phyloP scores from a whole-genome alignment of 2,797 vertebrate species.

The Hapalemur alaotrensis region DNA sequence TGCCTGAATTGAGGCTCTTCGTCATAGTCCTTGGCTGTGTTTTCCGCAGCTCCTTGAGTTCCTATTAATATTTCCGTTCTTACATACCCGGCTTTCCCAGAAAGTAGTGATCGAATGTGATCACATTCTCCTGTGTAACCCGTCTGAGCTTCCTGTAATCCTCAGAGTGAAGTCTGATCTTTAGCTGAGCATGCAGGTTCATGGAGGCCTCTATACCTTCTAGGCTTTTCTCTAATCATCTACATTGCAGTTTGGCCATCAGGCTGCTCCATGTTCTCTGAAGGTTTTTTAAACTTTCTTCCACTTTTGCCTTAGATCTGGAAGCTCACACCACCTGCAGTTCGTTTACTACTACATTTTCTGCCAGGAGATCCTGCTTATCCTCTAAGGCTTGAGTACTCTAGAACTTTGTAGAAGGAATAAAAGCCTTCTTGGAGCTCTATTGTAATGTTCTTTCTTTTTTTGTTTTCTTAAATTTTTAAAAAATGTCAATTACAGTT shows the following conservation, averaged over 20 bases:
- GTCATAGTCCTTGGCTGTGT: background rate
- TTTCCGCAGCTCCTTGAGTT: background rate
- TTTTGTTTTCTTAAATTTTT: too few species aligned
- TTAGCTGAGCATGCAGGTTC: background rate
- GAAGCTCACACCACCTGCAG: too few species aligned
- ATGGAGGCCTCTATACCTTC: background rate
- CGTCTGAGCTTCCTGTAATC: background rate
- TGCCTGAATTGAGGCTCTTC: background rate
- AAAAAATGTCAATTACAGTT: too few species aligned
- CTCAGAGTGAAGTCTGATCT: background rate
- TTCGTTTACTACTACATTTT: background rate
- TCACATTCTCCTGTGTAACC: background rate
- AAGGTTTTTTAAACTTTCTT: background rate
- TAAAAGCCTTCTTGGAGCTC: background rate
- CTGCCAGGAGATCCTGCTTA: background rate
- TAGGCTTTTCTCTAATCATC: rapidly evolving
- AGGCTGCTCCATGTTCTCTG: background rate
- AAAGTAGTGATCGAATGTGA: background rate
- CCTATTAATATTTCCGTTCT: background rate
- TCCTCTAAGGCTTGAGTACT: background rate
- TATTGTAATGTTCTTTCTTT: background rate
- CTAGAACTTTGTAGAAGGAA: background rate
- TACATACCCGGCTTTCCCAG: background rate
- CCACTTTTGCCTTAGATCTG: background rate
- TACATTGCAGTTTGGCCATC: background rate